Evolutionary conservation across 1,140 invertebrate species (phyloP), one percentile per base, ranked within the genome.

Genomic region (Drosophila tani): DNA sequence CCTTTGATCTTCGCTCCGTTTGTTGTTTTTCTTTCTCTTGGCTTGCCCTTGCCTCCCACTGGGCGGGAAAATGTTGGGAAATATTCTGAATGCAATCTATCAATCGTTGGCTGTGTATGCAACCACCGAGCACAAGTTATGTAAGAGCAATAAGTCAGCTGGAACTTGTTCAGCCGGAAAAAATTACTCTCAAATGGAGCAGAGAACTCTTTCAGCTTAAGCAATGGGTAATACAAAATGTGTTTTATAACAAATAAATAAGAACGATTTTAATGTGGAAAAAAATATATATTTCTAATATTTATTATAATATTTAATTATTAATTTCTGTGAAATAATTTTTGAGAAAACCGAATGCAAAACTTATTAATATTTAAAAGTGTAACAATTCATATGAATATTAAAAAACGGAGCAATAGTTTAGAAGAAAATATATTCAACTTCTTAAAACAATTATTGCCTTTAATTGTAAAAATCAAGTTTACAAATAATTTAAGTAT

Each of bases 31-130:
- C 57, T 24, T 75, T 38, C 51, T 60, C 35, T 38, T 24, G 21
- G 46, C 8, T 15, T 40, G 46, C 40, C 56, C 56, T 58, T 47
- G 38, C 64, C 66, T 45, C 67, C 63, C 49, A 45, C 62, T 60
- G 66, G 46, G 59, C 51, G 58, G 62, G 38, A 43, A 57, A 56
- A 41, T n/a, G 35, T 88, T 86, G 77, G 77, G 84, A 67, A 88
- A 88, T 51, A 77, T 62, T 90, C 78, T 90, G 84, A 88, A 90
- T 88, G 84, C 84, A 88, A 88, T 88, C 81, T 87, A 88, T 88
- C 84, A 88, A 90, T 81, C 85, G 73, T 67, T 70, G n/a, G 55
- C 50, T 40, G 66, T 49, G 58, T 68, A 51, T 75, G 71, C 83
- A 83, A 88, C 84, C 81, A 88, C 77, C 60, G 77, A 66, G 74